Base-by-base conservation (phyloP, 2,888 invertebrate genomes). In the Theretra japonica region DNA sequence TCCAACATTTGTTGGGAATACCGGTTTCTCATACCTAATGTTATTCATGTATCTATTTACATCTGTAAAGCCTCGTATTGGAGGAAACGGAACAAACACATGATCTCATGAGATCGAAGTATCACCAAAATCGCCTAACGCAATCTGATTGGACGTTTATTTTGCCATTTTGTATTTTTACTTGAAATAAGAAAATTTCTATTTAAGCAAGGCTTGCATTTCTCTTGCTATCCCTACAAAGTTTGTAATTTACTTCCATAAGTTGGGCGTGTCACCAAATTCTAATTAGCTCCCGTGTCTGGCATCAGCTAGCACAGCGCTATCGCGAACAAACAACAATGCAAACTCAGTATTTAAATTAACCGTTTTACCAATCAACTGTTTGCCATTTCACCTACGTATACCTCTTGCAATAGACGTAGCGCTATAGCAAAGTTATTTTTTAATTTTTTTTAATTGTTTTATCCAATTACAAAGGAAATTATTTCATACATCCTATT, bases 231-330 rank as follows among this genome's bases (percentile, higher is more conserved):
- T 82, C 89, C 41, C 83, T 93, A 90, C 88, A 82, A 84, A 88
- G 82, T 88, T 86, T 71, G 76, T 76, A 89, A 90, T 88, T 90
- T 82, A 84, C 79, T 84, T 84, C 77, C 83, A 79, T 76, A 70
- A 75, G 80, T 78, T 74, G 85, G 90, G 88, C 92, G 91, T 93
- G 93, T 92, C 92, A 89, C 90, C 89, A 89, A 90, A 92, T 93
- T 93, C 88, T 94, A 94, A 94, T 94, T 94, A 93, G 89, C 86
- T 83, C 75, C 87, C 89, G 94, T 94, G 92, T 88, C 93, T 90
- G 94, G 93, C 83, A 86, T 89, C 85, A 90, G 89, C 88, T 89
- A 89, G 94, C 76, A 93, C 94, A 84, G 87, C 78, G 75, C 65
- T 74, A 86, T 84, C 86, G 86, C 84, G 87, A 83, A 80, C 80